These are phyloP conservation scores for Pyrrhosoma nymphula DNA, from an alignment of 2,888 invertebrate species.

Conservation along the genomic window DNA sequence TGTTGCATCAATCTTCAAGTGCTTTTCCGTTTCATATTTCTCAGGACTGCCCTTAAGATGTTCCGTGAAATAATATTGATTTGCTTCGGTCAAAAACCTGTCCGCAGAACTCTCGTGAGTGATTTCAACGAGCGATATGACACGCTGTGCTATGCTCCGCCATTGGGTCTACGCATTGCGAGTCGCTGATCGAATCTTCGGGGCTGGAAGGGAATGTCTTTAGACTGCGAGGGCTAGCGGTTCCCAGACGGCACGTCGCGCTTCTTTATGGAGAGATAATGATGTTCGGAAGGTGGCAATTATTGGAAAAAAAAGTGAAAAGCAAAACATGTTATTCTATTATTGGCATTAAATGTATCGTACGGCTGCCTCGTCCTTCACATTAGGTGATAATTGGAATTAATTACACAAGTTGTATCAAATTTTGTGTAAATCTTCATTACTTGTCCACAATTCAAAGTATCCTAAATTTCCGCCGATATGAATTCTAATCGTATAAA, in stretches of 20 bases:
- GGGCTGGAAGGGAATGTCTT: not conserved
- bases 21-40: not conserved
- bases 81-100: not conserved
- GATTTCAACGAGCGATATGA: conserved; percentile 20
- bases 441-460: too few species aligned
- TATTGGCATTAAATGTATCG: too few species aligned
- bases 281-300: not conserved
- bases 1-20: too few species aligned
- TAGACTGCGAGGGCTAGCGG: not conserved
- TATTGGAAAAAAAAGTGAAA: not conserved
- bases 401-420: too few species aligned
- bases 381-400: too few species aligned
- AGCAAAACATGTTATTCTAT: too few species aligned
- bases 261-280: not conserved
- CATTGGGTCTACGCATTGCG: not conserved
- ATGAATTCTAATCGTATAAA: too few species aligned
- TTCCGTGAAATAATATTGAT: not conserved
- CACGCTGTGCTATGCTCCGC: not conserved
- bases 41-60: not conserved
- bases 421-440: too few species aligned
- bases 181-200: not conserved
- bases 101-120: not conserved
- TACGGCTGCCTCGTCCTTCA: too few species aligned
- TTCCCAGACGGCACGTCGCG: not conserved
- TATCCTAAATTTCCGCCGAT: too few species aligned